Evolutionary conservation across 2,113 vertebrate species (phyloP).

Genomic region (Alosa alosa): DNA sequence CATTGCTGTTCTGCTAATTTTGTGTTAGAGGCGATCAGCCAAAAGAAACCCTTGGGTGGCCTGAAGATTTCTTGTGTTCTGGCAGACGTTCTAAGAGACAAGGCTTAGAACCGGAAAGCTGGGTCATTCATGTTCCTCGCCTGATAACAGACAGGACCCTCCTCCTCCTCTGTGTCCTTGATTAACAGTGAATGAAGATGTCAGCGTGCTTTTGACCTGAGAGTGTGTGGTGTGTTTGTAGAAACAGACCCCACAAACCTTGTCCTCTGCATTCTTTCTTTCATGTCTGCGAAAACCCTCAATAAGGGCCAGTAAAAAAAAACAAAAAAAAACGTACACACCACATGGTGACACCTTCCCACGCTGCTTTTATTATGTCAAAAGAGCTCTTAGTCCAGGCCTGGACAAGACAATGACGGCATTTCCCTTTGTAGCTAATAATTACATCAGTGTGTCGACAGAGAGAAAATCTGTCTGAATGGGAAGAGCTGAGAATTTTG

Average conservation of each 20-base stretch:
- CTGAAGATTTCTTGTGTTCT: background rate
- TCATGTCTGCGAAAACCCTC: background rate
- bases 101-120: conserved; percentile 25
- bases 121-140: background rate
- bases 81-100: conserved; percentile 21
- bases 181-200: conserved; percentile 11
- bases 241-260: background rate
- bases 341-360: background rate
- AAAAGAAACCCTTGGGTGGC: conserved; percentile 37
- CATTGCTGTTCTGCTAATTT: conserved; percentile 5
- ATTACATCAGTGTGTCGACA: conserved; percentile 6
- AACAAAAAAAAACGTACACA: background rate
- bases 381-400: background rate
- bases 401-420: background rate
- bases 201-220: background rate
- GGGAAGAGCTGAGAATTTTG: background rate
- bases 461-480: background rate
- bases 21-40: background rate
- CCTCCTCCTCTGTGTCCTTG: background rate
- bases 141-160: background rate
- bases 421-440: background rate
- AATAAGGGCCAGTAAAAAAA: background rate
- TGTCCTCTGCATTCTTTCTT: background rate
- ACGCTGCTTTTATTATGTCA: background rate
- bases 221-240: background rate